Percentiles rank a stretch among this genome's conserved stretches.
phyloP scores from a whole-genome alignment of 2,888 invertebrate species.

The Scaptomyza cyrtandrae region DNA sequence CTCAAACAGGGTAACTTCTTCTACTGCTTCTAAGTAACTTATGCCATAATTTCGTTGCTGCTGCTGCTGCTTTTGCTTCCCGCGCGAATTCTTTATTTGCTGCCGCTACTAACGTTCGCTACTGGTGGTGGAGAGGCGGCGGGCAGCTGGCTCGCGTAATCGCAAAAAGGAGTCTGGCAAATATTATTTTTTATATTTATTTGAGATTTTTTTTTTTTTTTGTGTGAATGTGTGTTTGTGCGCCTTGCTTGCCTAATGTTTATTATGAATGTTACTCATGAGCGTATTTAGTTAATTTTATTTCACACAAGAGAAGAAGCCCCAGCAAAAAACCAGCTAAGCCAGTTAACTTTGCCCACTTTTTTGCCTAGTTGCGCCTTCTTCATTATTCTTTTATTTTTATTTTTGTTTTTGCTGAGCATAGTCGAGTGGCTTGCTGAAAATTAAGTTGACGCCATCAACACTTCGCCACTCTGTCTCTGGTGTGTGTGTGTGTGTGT shows the following conservation, averaged over 20 bases:
- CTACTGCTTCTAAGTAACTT: slow-evolving; percentile 71
- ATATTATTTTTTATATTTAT: slow-evolving; percentile 81
- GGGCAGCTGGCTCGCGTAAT: slow-evolving; percentile 51
- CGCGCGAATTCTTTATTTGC: slow-evolving; percentile 60
- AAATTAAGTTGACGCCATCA: slow-evolving; percentile 80
- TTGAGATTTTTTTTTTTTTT: slow-evolving; percentile 45
- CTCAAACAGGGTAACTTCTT: slow-evolving; percentile 40
- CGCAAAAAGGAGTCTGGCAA: slow-evolving; percentile 79
- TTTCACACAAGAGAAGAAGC: slow-evolving; percentile 80
- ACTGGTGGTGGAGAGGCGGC: slow-evolving; percentile 1
- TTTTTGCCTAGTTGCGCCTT: slow-evolving; percentile 52
- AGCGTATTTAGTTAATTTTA: slow-evolving; percentile 81
- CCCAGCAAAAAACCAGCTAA: slow-evolving; percentile 49
- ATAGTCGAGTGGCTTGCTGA: slow-evolving; percentile 66
- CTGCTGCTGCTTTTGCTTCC: slow-evolving; percentile 52
- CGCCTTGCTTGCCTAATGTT: slow-evolving; percentile 74
- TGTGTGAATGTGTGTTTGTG: neutral
- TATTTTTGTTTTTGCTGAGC: slow-evolving; percentile 51
- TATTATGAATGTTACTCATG: slow-evolving; percentile 81
- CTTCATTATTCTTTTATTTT: slow-evolving; percentile 26
- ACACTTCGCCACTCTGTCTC: slow-evolving; percentile 72
- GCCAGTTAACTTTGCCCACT: slow-evolving; percentile 20
- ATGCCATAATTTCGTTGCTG: slow-evolving; percentile 73
- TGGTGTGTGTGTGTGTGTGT: slow-evolving; percentile 20
- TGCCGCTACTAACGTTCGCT: slow-evolving; percentile 39